phyloP scores from a whole-genome alignment of 1,140 invertebrate genomes.

The Samia ricini region DNA sequence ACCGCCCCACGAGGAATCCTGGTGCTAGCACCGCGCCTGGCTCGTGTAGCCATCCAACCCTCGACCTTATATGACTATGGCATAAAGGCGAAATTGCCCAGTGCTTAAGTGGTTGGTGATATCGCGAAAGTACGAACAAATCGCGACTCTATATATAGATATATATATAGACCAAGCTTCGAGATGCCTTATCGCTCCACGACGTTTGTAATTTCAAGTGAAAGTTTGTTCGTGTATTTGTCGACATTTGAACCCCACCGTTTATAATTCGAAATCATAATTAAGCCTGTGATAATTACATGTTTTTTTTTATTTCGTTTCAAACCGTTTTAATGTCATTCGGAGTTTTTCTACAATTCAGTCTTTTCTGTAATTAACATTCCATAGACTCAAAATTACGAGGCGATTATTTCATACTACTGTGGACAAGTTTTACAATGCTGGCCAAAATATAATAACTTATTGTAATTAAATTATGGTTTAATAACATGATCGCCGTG shows the following conservation, averaged over 20 bases:
- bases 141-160: no score
- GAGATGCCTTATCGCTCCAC: slow-evolving; percentile 48
- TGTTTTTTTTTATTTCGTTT: slow-evolving; percentile 3
- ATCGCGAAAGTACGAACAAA: not conserved
- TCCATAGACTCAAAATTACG: not conserved
- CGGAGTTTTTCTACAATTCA: not conserved
- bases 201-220: slow-evolving; percentile 18
- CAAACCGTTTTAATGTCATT: not conserved
- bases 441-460: not conserved
- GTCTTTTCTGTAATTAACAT: not conserved
- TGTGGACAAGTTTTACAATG: no score
- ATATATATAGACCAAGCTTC: slow-evolving; percentile 44
- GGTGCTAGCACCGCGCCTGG: slow-evolving; percentile 82
- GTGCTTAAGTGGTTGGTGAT: slow-evolving; percentile 23
- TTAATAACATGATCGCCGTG: not conserved
- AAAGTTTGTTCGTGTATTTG: not conserved
- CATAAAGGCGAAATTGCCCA: slow-evolving; percentile 25
- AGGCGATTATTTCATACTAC: not conserved
- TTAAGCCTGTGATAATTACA: slow-evolving; percentile 32
- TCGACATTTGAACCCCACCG: slow-evolving; percentile 27
- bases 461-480: not conserved
- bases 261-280: slow-evolving; percentile 24
- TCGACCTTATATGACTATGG: slow-evolving; percentile 27
- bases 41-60: slow-evolving; percentile 57
- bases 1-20: slow-evolving; percentile 85